Percentiles rank a stretch among this genome's conserved stretches.
These are phyloP conservation scores for Benitochromis conjunctus DNA, from an alignment of 2,113 vertebrate species.

Conservation along the genomic window DNA sequence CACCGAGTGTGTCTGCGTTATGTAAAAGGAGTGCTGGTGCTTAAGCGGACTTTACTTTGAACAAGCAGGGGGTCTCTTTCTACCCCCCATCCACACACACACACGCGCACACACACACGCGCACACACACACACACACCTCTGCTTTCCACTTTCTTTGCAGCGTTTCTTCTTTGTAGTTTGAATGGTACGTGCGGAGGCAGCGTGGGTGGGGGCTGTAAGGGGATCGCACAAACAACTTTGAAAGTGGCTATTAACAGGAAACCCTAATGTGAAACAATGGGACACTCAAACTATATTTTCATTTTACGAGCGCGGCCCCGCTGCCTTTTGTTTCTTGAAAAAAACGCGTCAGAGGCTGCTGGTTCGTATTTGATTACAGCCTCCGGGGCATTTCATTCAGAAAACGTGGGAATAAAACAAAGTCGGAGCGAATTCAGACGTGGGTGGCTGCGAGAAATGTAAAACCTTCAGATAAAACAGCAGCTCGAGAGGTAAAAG, in stretches of 20 bases:
- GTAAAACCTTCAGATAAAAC: neutral
- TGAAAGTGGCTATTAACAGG: slow-evolving; percentile 24
- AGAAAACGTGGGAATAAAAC: neutral
- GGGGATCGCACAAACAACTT: slow-evolving; percentile 25
- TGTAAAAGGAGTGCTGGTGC: slow-evolving; percentile 19
- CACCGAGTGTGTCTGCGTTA: slow-evolving; percentile 7
- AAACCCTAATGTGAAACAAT: slow-evolving; percentile 33
- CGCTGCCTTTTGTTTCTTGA: slow-evolving; percentile 14
- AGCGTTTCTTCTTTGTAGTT: slow-evolving; percentile 48
- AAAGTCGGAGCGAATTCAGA: neutral
- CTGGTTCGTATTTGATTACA: slow-evolving; percentile 9
- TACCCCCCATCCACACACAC: neutral
- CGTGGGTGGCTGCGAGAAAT: neutral
- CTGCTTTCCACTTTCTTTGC: slow-evolving; percentile 1
- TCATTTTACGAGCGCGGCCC: neutral
- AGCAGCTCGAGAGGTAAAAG: neutral
- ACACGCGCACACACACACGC: neutral
- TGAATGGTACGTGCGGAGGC: slow-evolving; percentile 15
- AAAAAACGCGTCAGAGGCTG: neutral
- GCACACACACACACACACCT: neutral
- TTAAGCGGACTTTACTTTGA: slow-evolving; percentile 47
- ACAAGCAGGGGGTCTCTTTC: slow-evolving; percentile 34
- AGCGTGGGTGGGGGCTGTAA: neutral
- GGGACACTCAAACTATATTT: slow-evolving; percentile 33
- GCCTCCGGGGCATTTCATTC: neutral